Conservation (phyloP, 2,113 vertebrate genomes). For the Lasiurus borealis region DNA sequence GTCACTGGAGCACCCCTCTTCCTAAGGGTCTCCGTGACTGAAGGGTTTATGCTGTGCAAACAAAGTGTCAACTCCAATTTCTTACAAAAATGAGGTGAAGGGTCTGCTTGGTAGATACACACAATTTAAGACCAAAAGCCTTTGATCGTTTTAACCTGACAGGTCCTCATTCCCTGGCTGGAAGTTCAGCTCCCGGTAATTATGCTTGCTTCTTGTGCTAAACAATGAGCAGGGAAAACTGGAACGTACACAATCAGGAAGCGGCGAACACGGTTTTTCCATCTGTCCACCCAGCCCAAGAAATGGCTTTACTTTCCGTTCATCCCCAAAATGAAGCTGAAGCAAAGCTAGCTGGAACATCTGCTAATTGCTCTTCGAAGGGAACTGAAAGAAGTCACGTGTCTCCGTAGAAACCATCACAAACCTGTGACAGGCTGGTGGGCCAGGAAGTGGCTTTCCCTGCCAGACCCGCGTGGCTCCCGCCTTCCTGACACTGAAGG, state of each 20-base stretch:
- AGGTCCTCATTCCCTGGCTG: not conserved
- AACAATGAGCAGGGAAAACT: not conserved
- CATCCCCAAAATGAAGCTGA: not conserved
- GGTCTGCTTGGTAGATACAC: not conserved
- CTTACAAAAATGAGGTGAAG: not conserved
- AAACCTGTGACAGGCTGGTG: not conserved
- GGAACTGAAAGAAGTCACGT: not conserved
- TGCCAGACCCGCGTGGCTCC: not conserved
- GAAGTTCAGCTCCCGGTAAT: not conserved
- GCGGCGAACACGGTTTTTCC: not conserved
- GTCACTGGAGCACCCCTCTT: not conserved
- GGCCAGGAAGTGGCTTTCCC: not conserved
- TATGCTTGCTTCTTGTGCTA: not conserved
- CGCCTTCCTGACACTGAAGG: not conserved
- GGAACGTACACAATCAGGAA: not conserved
- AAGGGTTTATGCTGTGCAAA: not conserved
- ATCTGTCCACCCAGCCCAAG: not conserved
- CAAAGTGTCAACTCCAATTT: not conserved
- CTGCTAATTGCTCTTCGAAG: not conserved
- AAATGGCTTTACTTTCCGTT: not conserved
- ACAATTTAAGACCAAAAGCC: not conserved
- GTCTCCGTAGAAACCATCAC: not conserved
- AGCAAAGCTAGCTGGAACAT: not conserved
- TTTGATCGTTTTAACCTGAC: not conserved
- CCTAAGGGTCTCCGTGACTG: not conserved